These are phyloP conservation scores for Junonia oenone DNA, from an alignment of 2,888 invertebrate species.

Conservation along the genomic window DNA sequence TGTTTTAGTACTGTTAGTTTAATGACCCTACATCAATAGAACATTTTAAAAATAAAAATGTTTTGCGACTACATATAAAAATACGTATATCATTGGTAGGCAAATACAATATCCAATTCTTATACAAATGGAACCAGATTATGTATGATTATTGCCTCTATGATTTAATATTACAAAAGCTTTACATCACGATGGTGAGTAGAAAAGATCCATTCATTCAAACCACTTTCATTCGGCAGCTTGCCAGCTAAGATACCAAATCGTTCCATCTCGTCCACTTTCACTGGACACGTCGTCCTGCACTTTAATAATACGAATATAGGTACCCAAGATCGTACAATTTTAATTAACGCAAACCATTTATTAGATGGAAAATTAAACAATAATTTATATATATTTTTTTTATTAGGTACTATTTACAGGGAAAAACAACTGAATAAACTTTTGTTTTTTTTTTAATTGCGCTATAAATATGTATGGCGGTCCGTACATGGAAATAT, in stretches of 20 bases:
- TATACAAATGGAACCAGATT: neutral
- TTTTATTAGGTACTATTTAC: no score
- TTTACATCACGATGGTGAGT: neutral
- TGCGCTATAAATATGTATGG: neutral
- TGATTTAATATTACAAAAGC: neutral
- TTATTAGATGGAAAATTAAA: no score
- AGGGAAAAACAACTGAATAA: no score
- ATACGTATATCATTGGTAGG: no score
- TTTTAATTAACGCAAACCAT: neutral
- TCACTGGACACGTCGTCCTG: slow-evolving; percentile 34
- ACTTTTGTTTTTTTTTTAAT: no score
- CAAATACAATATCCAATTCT: no score
- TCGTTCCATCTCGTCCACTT: slow-evolving; percentile 37
- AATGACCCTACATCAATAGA: neutral
- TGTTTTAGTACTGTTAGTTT: neutral
- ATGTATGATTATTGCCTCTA: neutral
- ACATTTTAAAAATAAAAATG: neutral
- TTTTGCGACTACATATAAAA: no score
- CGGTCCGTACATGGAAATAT: no score
- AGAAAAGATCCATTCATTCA: slow-evolving; percentile 41
- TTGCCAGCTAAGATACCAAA: slow-evolving; percentile 27
- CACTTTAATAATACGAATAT: slow-evolving; percentile 9
- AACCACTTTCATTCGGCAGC: slow-evolving; percentile 43
- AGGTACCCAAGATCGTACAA: slow-evolving; percentile 3
- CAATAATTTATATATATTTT: no score